phyloP scores from a whole-genome alignment of 2,113 vertebrate genomes.

The Carassius auratus region DNA sequence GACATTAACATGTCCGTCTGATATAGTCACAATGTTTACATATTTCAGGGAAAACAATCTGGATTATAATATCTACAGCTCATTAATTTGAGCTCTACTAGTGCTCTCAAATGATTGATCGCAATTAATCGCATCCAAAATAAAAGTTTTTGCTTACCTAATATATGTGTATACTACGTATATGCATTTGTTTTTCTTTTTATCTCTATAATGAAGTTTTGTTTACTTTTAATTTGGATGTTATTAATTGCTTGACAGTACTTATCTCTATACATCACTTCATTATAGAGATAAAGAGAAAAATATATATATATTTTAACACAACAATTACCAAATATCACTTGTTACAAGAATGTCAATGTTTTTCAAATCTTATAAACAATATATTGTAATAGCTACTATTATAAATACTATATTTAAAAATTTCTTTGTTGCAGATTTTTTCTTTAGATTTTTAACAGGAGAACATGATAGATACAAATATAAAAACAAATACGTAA shows the following conservation, averaged over 20 bases:
- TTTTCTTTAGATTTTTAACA: background rate
- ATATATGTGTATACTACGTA: no score
- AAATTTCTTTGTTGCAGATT: background rate
- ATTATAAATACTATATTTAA: background rate
- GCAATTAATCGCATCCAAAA: no score
- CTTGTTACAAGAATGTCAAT: background rate
- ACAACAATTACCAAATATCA: background rate
- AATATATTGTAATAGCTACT: background rate
- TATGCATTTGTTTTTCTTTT: no score
- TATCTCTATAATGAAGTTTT: no score
- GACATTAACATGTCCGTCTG: no score
- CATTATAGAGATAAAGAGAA: background rate
- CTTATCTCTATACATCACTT: background rate
- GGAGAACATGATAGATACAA: background rate
- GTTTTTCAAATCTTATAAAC: background rate
- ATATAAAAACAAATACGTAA: background rate
- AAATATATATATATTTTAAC: background rate
- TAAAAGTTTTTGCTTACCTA: no score
- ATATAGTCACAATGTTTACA: background rate
- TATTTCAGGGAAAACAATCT: background rate
- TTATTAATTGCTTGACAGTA: no score
- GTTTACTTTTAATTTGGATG: no score
- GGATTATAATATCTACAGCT: background rate
- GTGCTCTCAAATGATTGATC: no score
- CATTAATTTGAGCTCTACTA: background rate